A percentile compares a stretch with the other conserved stretches of the same genome.
phyloP scores from a whole-genome alignment of 2,888 invertebrate genomes.

The Sepioteuthis lessoniana region DNA sequence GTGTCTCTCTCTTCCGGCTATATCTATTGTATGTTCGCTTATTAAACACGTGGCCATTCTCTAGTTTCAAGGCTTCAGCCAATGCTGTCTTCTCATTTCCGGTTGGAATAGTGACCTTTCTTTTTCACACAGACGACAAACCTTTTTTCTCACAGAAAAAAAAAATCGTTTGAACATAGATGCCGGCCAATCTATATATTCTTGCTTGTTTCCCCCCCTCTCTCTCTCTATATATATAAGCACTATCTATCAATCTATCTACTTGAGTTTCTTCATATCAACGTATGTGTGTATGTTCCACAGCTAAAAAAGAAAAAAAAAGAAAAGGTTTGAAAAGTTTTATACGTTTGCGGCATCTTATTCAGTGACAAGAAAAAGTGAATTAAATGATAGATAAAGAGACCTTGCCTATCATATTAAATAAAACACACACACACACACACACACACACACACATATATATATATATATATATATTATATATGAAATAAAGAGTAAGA shows the following conservation, averaged over 20 bases:
- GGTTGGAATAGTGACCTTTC: background rate
- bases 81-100: background rate
- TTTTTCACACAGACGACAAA: background rate
- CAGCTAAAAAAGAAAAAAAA: too few relatives aligned
- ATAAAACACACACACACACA: too few relatives aligned
- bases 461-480: too few relatives aligned
- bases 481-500: too few relatives aligned
- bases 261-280: background rate
- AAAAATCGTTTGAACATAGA: background rate
- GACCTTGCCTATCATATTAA: too few relatives aligned
- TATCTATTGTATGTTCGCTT: background rate
- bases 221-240: background rate
- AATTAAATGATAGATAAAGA: too few relatives aligned
- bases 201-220: background rate
- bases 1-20: background rate
- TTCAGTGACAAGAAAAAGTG: too few relatives aligned
- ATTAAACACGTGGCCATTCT: background rate
- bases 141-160: background rate
- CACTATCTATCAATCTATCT: too few relatives aligned
- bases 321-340: too few relatives aligned
- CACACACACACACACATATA: too few relatives aligned
- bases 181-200: background rate
- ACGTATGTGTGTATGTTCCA: too few relatives aligned
- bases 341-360: too few relatives aligned
- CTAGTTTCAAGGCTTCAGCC: background rate